Conservation (phyloP, 2,888 invertebrate species). For the Colletes collaris region DNA sequence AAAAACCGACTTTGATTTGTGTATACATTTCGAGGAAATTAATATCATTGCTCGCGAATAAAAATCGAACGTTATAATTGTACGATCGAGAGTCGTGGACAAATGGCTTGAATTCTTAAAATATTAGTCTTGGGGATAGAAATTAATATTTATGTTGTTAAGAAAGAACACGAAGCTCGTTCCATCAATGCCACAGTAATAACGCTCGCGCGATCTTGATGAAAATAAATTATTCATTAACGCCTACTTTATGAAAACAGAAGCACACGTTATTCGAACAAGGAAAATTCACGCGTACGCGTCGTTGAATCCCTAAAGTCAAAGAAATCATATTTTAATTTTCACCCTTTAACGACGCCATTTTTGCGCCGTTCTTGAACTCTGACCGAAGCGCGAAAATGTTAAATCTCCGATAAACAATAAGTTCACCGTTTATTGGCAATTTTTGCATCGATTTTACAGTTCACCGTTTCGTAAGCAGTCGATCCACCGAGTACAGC, state of each 20-base stretch:
- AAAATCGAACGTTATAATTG: too few species aligned
- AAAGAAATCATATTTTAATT: too few species aligned
- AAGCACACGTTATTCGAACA: too few species aligned
- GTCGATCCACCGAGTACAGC: not conserved
- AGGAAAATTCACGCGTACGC: too few species aligned
- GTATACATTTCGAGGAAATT: too few species aligned
- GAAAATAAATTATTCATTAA: conserved; percentile 15
- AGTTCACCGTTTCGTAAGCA: conserved; percentile 9
- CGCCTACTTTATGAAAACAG: not conserved
- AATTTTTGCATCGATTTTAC: conserved; percentile 14
- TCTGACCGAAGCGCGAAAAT: not conserved
- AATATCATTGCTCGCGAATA: too few species aligned
- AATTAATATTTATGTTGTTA: conserved; percentile 6
- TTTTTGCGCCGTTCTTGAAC: too few species aligned
- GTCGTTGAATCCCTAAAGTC: too few species aligned
- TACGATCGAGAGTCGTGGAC: too few species aligned
- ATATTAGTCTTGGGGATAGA: not conserved
- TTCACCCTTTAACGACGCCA: too few species aligned
- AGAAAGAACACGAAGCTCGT: not conserved
- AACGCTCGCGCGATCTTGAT: conserved; percentile 2
- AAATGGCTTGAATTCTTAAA: too few species aligned
- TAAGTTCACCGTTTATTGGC: conserved; percentile 6
- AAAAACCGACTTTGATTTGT: too few species aligned
- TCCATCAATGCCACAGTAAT: not conserved
- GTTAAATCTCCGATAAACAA: not conserved